Evolutionary conservation across 2,888 invertebrate genomes (phyloP).

Genomic region (Patella depressa): DNA sequence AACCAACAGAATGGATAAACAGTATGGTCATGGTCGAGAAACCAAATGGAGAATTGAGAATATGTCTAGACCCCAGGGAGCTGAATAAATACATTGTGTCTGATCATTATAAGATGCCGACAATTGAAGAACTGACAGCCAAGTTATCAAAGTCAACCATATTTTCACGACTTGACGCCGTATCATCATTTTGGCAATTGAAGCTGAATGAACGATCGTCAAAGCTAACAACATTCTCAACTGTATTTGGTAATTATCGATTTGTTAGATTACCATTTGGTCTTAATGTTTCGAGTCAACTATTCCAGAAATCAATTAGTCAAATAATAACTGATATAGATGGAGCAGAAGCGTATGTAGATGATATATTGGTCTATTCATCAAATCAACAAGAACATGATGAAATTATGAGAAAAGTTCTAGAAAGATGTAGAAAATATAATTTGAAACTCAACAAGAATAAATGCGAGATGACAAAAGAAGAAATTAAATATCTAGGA

Average conservation of each 20-base stretch:
- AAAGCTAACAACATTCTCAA: not conserved
- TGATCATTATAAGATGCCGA: not conserved
- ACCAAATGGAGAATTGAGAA: no score
- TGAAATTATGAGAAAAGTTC: not conserved
- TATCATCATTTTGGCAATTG: not conserved
- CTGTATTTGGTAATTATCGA: constrained; percentile 7
- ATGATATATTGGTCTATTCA: not conserved
- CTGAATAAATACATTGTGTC: no score
- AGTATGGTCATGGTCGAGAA: no score
- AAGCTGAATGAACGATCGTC: no score
- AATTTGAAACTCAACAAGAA: not conserved
- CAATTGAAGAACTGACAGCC: not conserved
- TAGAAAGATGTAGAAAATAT: constrained; percentile 1
- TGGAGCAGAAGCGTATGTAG: not conserved
- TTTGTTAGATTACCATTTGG: not conserved
- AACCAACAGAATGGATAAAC: no score
- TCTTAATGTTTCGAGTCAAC: not conserved
- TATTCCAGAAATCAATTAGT: not conserved
- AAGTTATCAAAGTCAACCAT: not conserved
- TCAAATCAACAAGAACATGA: constrained; percentile 1
- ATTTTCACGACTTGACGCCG: not conserved
- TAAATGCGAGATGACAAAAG: not conserved
- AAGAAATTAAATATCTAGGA: constrained; percentile 10
- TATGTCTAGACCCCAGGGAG: no score
- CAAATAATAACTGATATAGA: constrained; percentile 1